Evolutionary conservation across 2,113 vertebrate species (phyloP).

Genomic region (Benitochromis conjunctus): DNA sequence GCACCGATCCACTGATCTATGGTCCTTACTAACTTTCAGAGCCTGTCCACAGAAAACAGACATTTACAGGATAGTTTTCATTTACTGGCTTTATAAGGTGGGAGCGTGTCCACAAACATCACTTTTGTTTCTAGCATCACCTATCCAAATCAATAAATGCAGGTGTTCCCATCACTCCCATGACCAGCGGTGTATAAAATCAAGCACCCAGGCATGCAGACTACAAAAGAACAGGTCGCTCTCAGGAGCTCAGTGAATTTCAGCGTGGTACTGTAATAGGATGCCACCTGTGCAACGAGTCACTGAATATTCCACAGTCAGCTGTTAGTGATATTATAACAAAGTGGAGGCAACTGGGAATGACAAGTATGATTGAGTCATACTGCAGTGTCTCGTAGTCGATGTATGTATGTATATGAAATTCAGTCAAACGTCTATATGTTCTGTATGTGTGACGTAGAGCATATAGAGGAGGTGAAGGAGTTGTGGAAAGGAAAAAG

Average conservation of each 20-base stretch:
- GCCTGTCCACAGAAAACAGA: not conserved
- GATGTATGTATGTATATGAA: too few species aligned
- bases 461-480: not conserved
- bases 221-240: rapidly evolving
- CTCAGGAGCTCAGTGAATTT: not conserved
- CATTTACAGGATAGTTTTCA: rapidly evolving
- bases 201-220: not conserved
- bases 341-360: not conserved
- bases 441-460: not conserved
- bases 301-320: not conserved
- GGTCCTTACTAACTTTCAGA: not conserved
- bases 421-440: not conserved
- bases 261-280: not conserved
- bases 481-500: not conserved
- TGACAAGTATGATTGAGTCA: rapidly evolving
- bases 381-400: not conserved
- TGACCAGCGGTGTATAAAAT: not conserved
- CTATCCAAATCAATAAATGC: not conserved
- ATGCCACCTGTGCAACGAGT: not conserved
- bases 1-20: not conserved
- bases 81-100: not conserved
- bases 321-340: not conserved
- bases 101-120: not conserved
- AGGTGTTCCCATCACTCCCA: not conserved
- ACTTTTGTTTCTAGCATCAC: not conserved